Base-by-base conservation (phyloP, 2,797 vertebrate species). In the Sebastes trivittatus region DNA sequence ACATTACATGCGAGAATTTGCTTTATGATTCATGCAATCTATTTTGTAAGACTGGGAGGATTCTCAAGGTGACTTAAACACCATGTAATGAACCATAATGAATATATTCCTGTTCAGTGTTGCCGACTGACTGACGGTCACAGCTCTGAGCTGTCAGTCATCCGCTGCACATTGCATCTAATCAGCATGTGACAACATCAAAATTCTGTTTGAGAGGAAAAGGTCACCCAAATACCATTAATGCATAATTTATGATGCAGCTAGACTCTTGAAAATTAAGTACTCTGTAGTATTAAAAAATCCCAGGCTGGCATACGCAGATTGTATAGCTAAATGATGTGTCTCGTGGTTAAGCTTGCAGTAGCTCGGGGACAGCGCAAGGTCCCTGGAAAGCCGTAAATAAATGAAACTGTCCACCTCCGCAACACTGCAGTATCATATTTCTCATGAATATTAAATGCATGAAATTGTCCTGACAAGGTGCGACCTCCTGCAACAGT, bases 391-490 rank as follows among this genome's bases (percentile, higher is more conserved):
- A 86, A 84, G 61, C 36, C 74, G 92, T 95, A 66, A 94, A 95
- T 95, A 92, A 94, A 92, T 92, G 22, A 95, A 90, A 74, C 13
- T 11, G 67, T 86, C 87, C 82, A 81, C 82, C 84, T 84, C 75
- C 56, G 46, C 78, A 87, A 87, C 88, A 77, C 71, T 70, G 80
- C 84, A 87, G 90, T 88, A 87, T 95, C 92, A 78, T 76, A 76
- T 94, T 90, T 82, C 94, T 87, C 89, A 94, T 94, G 67, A 94
- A 95, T 94, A 93, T 87, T 90, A 86, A 86, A 94, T 86, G 80
- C 77, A 72, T 82, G 87, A 89, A 84, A 90, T 55, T 80, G 93
- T 93, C 88, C 89, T 87, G 86, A 93, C 87, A 90, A 86, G 90
- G 75, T 82, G 82, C 55, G 64, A 81, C 82, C 86, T 93, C 76